Percentiles rank a stretch among this genome's conserved stretches.
Conservation (phyloP, 1,140 invertebrate species). For the Drosophila mauritiana region DNA sequence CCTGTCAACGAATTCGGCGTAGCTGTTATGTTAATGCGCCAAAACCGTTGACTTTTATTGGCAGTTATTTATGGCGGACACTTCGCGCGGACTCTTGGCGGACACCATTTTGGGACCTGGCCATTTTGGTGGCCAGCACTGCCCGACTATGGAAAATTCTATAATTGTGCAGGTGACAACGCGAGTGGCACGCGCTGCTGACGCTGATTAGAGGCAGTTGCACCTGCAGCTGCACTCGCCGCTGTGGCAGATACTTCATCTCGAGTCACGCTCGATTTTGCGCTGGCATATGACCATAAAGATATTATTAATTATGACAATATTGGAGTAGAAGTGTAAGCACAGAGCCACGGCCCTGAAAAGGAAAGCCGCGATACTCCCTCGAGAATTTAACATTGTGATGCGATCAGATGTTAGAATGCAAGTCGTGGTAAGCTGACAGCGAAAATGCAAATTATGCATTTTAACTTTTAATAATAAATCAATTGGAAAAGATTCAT, state of each 20-base stretch:
- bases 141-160: conserved; percentile 57
- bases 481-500: too few species aligned
- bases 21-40: conserved; percentile 78
- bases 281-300: conserved; percentile 61
- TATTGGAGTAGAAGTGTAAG: conserved; percentile 79
- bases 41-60: conserved; percentile 80
- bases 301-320: conserved; percentile 79
- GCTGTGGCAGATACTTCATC: conserved; percentile 29
- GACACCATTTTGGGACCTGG: conserved; percentile 66
- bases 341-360: conserved; percentile 28
- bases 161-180: conserved; percentile 74
- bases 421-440: neutral
- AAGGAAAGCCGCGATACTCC: conserved; percentile 15
- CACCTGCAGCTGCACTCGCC: conserved; percentile 9
- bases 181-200: conserved; percentile 67
- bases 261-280: conserved; percentile 37
- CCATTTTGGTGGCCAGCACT: conserved; percentile 54
- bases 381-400: conserved; percentile 21
- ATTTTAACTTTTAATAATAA: neutral
- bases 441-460: neutral
- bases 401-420: conserved; percentile 4
- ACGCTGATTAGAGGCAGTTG: conserved; percentile 61
- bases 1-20: conserved; percentile 73
- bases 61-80: conserved; percentile 75
- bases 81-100: conserved; percentile 30